Evolutionary conservation across 2,113 vertebrate species (phyloP).

Genomic region (Myotis davidii): DNA sequence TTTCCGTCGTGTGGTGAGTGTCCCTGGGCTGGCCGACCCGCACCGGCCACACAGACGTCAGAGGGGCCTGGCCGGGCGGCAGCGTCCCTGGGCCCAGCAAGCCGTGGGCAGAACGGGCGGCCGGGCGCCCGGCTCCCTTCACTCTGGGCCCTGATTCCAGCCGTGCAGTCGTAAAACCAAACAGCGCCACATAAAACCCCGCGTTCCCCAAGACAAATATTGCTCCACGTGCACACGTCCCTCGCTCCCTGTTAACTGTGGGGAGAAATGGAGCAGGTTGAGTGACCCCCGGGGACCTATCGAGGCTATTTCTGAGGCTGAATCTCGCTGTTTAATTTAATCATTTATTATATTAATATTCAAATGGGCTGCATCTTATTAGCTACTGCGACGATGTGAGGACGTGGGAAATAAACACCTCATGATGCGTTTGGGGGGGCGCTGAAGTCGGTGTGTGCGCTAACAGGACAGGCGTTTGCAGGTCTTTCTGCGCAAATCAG

Average conservation of each 20-base stretch:
- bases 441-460: constrained; percentile 88
- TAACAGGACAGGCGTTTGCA: constrained; percentile 89
- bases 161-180: constrained; percentile 88
- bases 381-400: constrained; percentile 91
- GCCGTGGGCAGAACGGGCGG: constrained; percentile 79
- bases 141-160: constrained; percentile 86
- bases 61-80: constrained; percentile 74
- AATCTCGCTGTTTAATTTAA: constrained; percentile 94
- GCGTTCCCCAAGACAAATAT: constrained; percentile 90
- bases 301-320: constrained; percentile 93
- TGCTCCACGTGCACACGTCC: constrained; percentile 88
- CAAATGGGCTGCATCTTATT: constrained; percentile 93
- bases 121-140: constrained; percentile 82
- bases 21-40: constrained; percentile 81
- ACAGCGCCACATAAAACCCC: constrained; percentile 88
- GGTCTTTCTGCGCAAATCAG: constrained; percentile 88
- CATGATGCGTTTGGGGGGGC: constrained; percentile 90
- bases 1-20: not conserved
- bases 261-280: constrained; percentile 89
- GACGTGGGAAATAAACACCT: constrained; percentile 91
- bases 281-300: constrained; percentile 91
- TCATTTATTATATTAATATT: constrained; percentile 95
- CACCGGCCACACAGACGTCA: constrained; percentile 30
- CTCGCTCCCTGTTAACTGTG: constrained; percentile 88
- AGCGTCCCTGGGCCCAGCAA: constrained; percentile 75